Evolutionary conservation across 2,797 vertebrate genomes (phyloP).

Genomic region (Alauda arvensis): DNA sequence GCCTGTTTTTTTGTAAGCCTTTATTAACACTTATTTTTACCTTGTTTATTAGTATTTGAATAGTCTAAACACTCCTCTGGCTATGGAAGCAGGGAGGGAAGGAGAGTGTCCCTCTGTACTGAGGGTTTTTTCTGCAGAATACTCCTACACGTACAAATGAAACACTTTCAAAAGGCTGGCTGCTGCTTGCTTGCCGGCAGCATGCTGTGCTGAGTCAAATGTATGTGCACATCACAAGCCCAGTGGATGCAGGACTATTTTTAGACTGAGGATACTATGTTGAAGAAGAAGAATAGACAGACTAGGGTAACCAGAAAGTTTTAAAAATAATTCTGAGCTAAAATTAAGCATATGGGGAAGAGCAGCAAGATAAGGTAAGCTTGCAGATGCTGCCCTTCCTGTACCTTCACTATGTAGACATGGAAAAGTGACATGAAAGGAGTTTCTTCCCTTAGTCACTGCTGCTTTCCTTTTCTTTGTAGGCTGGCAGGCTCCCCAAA

Average conservation of each 20-base stretch:
- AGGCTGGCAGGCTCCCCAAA: neutral
- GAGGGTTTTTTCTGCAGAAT: neutral
- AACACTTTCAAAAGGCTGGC: neutral
- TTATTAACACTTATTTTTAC: neutral
- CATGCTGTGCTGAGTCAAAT: slow-evolving; percentile 60
- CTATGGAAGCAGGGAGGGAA: neutral
- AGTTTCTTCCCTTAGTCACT: neutral
- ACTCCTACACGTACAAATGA: slow-evolving; percentile 13
- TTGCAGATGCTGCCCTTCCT: neutral
- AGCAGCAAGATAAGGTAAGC: neutral
- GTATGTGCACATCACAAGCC: slow-evolving; percentile 54
- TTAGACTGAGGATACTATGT: slow-evolving; percentile 35
- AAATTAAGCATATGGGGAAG: neutral
- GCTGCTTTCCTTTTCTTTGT: neutral
- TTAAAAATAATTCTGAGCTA: slow-evolving; percentile 39
- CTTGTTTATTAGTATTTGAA: slow-evolving; percentile 1
- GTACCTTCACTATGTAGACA: neutral
- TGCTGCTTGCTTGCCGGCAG: slow-evolving; percentile 45
- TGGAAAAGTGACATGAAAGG: neutral
- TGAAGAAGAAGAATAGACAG: slow-evolving; percentile 21
- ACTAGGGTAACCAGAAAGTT: slow-evolving; percentile 11
- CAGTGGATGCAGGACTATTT: slow-evolving; percentile 42
- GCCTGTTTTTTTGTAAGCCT: neutral
- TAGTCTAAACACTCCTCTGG: slow-evolving; percentile 36
- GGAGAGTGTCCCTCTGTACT: neutral